These are phyloP conservation scores for Apocrypta bakeri DNA, from an alignment of 1,140 invertebrate genomes.

Conservation along the genomic window DNA sequence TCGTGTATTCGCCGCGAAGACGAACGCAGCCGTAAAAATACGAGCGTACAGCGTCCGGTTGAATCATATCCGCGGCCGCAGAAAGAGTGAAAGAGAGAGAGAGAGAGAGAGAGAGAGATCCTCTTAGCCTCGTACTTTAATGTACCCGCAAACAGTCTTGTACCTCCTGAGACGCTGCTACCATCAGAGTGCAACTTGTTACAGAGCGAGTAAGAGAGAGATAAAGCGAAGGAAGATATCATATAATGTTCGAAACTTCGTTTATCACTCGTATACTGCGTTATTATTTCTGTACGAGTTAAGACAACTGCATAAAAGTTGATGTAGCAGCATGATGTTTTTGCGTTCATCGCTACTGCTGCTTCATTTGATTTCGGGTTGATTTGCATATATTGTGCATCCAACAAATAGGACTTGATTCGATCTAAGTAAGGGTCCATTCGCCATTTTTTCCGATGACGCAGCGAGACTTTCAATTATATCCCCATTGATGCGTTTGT, in stretches of 20 bases:
- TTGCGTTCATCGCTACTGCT: no score
- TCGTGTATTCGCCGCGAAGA: neutral
- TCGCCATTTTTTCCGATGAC: slow-evolving; percentile 26
- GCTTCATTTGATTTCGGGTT: no score
- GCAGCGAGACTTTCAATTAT: neutral
- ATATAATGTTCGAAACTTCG: neutral
- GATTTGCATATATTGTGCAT: no score
- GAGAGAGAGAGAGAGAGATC: no score
- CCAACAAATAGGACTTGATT: slow-evolving; percentile 17
- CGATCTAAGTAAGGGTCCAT: neutral
- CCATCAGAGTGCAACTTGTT: neutral
- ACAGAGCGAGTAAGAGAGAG: no score
- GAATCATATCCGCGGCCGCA: slow-evolving; percentile 41
- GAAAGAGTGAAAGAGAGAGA: slow-evolving; percentile 47
- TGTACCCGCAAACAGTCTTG: slow-evolving; percentile 32
- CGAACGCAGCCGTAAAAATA: slow-evolving; percentile 28
- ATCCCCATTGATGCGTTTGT: slow-evolving; percentile 10
- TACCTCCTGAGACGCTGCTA: neutral
- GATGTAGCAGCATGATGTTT: no score
- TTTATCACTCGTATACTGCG: neutral
- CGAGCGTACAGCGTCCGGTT: slow-evolving; percentile 30
- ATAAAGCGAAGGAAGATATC: no score
- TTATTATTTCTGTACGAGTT: neutral
- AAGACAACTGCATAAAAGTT: no score
- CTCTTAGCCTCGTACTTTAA: slow-evolving; percentile 23